Evolutionary conservation across 1,140 invertebrate genomes (phyloP).

Genomic region (Teleopsis dalmanni): DNA sequence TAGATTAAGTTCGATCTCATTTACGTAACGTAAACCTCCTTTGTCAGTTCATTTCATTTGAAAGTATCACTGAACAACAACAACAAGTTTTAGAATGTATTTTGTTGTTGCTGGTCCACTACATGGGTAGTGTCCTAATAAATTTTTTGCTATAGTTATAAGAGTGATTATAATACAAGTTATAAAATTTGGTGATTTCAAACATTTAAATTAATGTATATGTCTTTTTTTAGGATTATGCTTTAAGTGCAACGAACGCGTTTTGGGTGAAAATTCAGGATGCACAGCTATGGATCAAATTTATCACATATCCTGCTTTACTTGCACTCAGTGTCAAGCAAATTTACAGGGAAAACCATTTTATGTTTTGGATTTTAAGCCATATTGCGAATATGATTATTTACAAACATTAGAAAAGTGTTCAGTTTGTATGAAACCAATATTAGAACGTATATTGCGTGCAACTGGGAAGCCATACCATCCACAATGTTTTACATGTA

Average conservation of each 20-base stretch:
- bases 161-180: too few relatives aligned
- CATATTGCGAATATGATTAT: conserved; percentile 92
- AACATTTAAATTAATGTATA: not conserved
- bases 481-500: conserved; percentile 93
- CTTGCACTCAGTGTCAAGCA: conserved; percentile 78
- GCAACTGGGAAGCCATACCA: conserved; percentile 98
- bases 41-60: too few relatives aligned
- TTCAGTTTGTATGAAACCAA: conserved; percentile 90
- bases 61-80: too few relatives aligned
- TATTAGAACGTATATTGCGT: conserved; percentile 87
- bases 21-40: too few relatives aligned
- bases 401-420: conserved; percentile 94
- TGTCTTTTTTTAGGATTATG: conserved; percentile 67
- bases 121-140: too few relatives aligned
- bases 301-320: conserved; percentile 93
- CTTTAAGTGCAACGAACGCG: conserved; percentile 79
- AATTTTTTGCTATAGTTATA: too few relatives aligned
- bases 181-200: not conserved
- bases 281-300: conserved; percentile 95
- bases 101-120: too few relatives aligned
- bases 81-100: too few relatives aligned
- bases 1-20: too few relatives aligned
- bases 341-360: conserved; percentile 90
- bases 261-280: conserved; percentile 85
- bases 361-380: conserved; percentile 87